Conservation (phyloP, 2,113 vertebrate species). For the Lampris megalopsis region DNA sequence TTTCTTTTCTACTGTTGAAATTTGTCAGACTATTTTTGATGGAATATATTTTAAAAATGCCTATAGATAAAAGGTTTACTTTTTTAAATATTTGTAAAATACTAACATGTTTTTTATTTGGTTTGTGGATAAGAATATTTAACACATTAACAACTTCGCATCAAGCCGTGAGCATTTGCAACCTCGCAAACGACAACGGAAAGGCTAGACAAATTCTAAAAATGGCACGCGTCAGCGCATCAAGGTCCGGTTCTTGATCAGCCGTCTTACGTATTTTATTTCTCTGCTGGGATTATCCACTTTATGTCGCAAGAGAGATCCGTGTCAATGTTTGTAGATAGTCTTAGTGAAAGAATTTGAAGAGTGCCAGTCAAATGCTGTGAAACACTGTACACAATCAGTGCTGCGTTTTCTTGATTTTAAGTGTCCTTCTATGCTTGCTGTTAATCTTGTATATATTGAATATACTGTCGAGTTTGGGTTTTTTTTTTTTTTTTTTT, state of each 20-base stretch:
- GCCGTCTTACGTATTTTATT: constrained; percentile 76
- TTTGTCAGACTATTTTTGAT: constrained; percentile 88
- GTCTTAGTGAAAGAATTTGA: constrained; percentile 75
- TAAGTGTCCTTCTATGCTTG: constrained; percentile 86
- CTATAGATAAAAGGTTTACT: constrained; percentile 86
- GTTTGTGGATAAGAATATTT: constrained; percentile 64
- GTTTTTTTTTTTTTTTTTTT: constrained; percentile 42
- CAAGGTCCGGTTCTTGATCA: constrained; percentile 51
- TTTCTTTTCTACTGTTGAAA: constrained; percentile 86
- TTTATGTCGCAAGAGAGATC: constrained; percentile 61
- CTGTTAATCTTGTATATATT: constrained; percentile 83
- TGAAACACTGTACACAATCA: constrained; percentile 77
- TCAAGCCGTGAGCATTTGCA: constrained; percentile 56
- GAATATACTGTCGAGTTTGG: constrained; percentile 72
- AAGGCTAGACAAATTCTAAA: constrained; percentile 29
- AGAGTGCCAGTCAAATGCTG: constrained; percentile 75
- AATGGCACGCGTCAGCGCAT: constrained; percentile 62
- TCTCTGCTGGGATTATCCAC: constrained; percentile 62
- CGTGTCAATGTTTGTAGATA: constrained; percentile 80
- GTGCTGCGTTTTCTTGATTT: constrained; percentile 79
- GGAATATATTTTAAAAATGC: constrained; percentile 88
- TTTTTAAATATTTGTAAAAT: constrained; percentile 87
- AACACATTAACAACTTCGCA: constrained; percentile 74
- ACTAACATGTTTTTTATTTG: constrained; percentile 80
- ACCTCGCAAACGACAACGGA: constrained; percentile 39